Evolutionary conservation across 2,888 invertebrate genomes (phyloP), one percentile per base, ranked within the genome.

Genomic region (Macrosoma leucophasiata): DNA sequence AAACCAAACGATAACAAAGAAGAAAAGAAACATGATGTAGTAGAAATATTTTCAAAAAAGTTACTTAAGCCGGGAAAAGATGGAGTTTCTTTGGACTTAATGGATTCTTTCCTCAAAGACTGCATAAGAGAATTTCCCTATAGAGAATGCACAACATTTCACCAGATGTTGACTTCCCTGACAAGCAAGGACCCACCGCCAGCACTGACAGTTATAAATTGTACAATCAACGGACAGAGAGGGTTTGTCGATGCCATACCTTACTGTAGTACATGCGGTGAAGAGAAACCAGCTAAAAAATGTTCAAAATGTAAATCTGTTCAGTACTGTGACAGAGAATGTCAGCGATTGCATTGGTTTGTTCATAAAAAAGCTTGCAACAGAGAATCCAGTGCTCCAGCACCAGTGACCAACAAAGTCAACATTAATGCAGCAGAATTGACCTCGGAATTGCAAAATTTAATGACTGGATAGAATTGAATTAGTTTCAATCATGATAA

Each of bases 271-370:
- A 92, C 95, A 1, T 97, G 97, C 59, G 93, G 94, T 1, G 94
- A 95, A 56, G 93, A 95, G 53, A 91, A 93, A 50, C 95, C 96
- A 0, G 89, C 90, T 4, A 97, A 97, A 66, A 95, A 96, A 68
- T 99, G 98, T 73, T 92, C 96, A 6, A 94, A 94, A 66, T 99
- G 98, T 75, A 96, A 95, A 85, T 88, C 89, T 36, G 95, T 95
- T 30, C 91, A 93, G 64, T 99, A 99, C 67, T 99, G 98, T 77
- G 93, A 96, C 72, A 87, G 94, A 39, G 92, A 93, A 59, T 99
- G 99, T 67, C 98, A 99, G 70, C 90, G 95, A 46, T 81, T 97
- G 26, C 97, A 95, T 66, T 95, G 95, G 95, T 94, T 93, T 60
- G 89, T 93, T 58, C 95, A 96, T 68, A 95, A 95, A 74, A 95